Conservation (phyloP, 2,113 vertebrate genomes). For the Dicerorhinus sumatrensis region DNA sequence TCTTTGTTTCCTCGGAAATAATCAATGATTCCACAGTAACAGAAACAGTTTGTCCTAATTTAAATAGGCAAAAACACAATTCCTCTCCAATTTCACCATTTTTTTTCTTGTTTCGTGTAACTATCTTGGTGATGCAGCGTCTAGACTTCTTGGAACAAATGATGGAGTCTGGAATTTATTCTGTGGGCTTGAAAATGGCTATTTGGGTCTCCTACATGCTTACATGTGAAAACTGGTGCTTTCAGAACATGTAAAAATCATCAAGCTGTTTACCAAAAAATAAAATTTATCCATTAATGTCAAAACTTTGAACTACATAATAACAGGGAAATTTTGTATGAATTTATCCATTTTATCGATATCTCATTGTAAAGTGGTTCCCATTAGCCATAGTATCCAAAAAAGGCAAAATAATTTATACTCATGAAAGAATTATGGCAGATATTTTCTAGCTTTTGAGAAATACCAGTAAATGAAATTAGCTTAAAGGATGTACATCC, state of each 20-base stretch:
- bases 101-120: constrained; percentile 63
- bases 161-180: constrained; percentile 77
- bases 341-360: not conserved
- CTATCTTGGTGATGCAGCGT: constrained; percentile 84
- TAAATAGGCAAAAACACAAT: constrained; percentile 46
- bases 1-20: constrained; percentile 44
- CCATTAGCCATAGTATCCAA: not conserved
- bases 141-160: constrained; percentile 86
- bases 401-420: constrained; percentile 12
- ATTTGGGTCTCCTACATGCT: constrained; percentile 64
- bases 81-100: not conserved
- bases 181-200: constrained; percentile 79
- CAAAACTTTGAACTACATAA: not conserved
- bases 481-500: not conserved
- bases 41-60: constrained; percentile 58
- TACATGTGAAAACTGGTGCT: not conserved
- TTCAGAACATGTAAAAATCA: constrained; percentile 64
- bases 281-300: not conserved
- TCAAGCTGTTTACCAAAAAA: not conserved
- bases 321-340: not conserved
- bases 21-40: constrained; percentile 48
- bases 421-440: not conserved
- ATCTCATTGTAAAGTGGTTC: not conserved
- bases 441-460: constrained; percentile 7
- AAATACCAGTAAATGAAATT: not conserved